These are phyloP conservation scores for Cacatua alba DNA, from an alignment of 2,113 vertebrate genomes.

Conservation along the genomic window DNA sequence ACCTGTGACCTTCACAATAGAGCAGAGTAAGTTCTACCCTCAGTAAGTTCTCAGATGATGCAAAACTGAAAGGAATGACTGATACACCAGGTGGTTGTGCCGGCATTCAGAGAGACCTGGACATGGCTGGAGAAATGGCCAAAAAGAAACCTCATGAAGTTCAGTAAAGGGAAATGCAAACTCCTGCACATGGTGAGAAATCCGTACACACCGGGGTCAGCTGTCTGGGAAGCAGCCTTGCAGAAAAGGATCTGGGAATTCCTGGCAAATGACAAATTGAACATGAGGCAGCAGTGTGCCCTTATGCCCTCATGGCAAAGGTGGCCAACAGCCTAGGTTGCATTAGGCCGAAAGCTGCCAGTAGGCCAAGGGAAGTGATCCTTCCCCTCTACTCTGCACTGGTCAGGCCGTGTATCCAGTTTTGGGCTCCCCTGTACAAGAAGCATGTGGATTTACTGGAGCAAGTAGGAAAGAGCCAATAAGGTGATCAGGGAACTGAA, in stretches of 20 bases:
- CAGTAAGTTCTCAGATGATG: background rate
- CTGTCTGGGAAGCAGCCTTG: background rate
- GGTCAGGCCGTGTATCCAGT: background rate
- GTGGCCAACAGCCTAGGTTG: background rate
- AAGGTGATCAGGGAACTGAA: background rate
- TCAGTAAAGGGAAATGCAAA: background rate
- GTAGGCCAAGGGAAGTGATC: background rate
- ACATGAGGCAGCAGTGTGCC: background rate
- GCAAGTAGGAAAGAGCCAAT: background rate
- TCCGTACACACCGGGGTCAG: background rate
- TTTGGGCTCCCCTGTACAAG: background rate
- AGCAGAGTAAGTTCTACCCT: background rate
- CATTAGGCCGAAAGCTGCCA: background rate
- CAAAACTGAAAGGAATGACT: background rate
- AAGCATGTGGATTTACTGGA: background rate
- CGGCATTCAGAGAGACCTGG: background rate
- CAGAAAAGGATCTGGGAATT: background rate
- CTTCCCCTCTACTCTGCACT: background rate
- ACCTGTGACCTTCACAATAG: background rate
- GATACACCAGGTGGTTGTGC: background rate
- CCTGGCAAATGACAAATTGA: background rate
- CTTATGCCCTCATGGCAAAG: background rate
- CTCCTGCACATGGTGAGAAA: background rate
- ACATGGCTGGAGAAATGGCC: background rate
- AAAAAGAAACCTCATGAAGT: background rate